phyloP scores from a whole-genome alignment of 2,797 vertebrate genomes.

The Microchirus variegatus region DNA sequence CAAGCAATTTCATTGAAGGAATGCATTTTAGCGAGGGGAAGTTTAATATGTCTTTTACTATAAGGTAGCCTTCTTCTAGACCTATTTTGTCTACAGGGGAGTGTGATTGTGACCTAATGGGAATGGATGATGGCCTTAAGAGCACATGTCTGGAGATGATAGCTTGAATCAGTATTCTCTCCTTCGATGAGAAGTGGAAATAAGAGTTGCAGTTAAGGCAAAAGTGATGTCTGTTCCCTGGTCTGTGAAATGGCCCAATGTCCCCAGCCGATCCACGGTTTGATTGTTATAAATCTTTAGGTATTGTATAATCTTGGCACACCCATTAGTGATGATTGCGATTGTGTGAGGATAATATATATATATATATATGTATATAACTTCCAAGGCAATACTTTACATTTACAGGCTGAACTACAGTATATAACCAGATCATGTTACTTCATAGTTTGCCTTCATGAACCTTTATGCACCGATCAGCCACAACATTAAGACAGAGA shows the following conservation, averaged over 20 bases:
- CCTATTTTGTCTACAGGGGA: constrained; percentile 54
- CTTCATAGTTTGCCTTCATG: constrained; percentile 13
- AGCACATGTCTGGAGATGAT: constrained; percentile 74
- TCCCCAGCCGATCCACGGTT: constrained; percentile 45
- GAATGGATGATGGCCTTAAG: constrained; percentile 73
- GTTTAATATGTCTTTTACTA: constrained; percentile 36
- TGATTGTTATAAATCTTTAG: constrained; percentile 78
- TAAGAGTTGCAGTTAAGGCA: constrained; percentile 64
- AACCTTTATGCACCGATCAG: constrained; percentile 6
- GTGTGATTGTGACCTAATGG: constrained; percentile 72
- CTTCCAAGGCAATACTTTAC: constrained; percentile 12
- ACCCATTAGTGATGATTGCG: constrained; percentile 49
- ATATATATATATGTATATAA: constrained; percentile 29
- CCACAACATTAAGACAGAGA: not conserved
- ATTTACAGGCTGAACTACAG: constrained; percentile 9
- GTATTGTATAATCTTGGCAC: constrained; percentile 68
- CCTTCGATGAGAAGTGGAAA: constrained; percentile 73
- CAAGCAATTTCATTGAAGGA: constrained; percentile 21
- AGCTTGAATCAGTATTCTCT: constrained; percentile 73
- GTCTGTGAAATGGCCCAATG: constrained; percentile 79
- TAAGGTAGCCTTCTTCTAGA: constrained; percentile 43
- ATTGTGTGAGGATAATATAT: constrained; percentile 24
- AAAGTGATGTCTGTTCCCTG: constrained; percentile 63
- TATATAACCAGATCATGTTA: constrained; percentile 2
- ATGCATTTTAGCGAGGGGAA: constrained; percentile 26